Evolutionary conservation across 1,140 invertebrate genomes (phyloP).

Genomic region (Apolygus lucorum): DNA sequence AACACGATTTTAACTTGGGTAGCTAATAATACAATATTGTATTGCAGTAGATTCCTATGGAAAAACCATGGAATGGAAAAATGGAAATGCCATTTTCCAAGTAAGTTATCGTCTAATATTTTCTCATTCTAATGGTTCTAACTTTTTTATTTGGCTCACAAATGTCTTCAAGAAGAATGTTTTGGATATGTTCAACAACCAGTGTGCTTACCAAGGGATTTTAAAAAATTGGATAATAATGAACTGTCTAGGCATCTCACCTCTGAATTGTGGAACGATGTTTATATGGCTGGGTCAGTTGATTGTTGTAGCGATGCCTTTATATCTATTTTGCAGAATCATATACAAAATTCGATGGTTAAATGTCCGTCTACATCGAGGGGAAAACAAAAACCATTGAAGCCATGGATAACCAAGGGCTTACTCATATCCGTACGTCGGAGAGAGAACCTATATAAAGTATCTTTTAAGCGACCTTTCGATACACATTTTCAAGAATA

Average conservation of each 20-base stretch:
- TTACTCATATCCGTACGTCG: background rate
- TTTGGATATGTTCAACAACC: background rate
- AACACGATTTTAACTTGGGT: no score
- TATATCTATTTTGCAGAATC: background rate
- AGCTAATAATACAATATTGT: no score
- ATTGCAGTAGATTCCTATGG: no score
- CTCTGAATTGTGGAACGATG: background rate
- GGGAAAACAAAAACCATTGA: background rate
- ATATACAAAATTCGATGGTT: background rate
- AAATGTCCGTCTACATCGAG: no score
- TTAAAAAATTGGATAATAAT: background rate
- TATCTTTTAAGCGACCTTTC: no score
- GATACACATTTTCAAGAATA: no score
- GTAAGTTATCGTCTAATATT: no score
- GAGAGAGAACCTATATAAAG: background rate
- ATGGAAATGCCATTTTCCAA: no score
- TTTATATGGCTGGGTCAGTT: background rate
- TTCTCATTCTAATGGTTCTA: no score
- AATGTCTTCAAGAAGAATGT: no score
- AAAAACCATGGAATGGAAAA: no score
- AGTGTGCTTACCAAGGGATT: background rate
- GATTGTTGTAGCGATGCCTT: background rate
- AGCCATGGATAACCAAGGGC: background rate
- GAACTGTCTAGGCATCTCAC: background rate
- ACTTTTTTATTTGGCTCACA: no score